Conservation (phyloP, 2,797 vertebrate species). For the Onychomys arenicola region DNA sequence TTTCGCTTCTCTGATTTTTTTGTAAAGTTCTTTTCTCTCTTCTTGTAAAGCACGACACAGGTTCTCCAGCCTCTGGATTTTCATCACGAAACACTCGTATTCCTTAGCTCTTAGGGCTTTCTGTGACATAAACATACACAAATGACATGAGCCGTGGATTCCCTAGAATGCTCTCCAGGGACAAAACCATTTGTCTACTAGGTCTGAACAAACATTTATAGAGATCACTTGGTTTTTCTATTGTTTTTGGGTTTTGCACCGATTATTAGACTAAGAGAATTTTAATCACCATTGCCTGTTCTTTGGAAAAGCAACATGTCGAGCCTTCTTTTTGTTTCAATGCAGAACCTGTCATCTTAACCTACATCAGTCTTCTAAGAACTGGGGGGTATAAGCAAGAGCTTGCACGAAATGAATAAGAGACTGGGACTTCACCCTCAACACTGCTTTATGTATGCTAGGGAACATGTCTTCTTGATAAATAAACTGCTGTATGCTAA, state of each 20-base stretch:
- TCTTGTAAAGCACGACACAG: constrained; percentile 95
- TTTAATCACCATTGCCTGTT: background rate
- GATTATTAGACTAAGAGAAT: background rate
- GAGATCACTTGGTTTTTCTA: background rate
- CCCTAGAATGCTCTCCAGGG: background rate
- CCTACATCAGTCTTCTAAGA: background rate
- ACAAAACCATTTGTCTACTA: background rate
- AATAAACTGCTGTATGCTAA: background rate
- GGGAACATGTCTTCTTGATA: background rate
- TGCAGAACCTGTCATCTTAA: background rate
- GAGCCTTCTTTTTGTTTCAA: background rate
- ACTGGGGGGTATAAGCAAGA: background rate
- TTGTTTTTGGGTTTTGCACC: background rate
- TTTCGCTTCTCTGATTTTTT: constrained; percentile 94
- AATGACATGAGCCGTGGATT: background rate
- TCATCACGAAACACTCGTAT: constrained; percentile 94
- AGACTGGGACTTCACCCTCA: background rate
- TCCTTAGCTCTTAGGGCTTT: constrained; percentile 93
- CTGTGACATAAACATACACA: constrained; percentile 85
- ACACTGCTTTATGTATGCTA: background rate
- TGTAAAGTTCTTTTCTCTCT: constrained; percentile 94
- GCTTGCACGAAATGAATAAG: background rate
- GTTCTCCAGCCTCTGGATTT: constrained; percentile 95
- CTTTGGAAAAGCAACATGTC: background rate
- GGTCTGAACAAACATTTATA: background rate